phyloP scores from a whole-genome alignment of 1,140 invertebrate genomes.

The Campoletis sonorensis region DNA sequence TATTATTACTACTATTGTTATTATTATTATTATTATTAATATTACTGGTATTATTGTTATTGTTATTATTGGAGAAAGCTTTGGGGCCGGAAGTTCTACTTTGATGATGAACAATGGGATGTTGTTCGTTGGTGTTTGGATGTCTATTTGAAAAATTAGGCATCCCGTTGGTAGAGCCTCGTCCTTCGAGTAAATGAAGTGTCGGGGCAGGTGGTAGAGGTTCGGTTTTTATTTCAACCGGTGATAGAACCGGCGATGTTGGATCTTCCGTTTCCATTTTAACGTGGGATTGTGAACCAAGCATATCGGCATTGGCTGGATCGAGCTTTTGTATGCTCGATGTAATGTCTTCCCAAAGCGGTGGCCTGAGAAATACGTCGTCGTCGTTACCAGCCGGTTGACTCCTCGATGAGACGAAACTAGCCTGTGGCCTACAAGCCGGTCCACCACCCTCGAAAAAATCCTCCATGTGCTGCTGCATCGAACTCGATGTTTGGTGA shows the following conservation, averaged over 20 bases:
- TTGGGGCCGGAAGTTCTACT: conserved; percentile 62
- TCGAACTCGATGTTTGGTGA: conserved; percentile 73
- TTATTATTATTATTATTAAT: conserved; percentile 48
- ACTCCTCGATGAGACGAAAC: conserved; percentile 77
- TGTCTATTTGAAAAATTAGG: conserved; percentile 65
- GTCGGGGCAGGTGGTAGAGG: conserved; percentile 75
- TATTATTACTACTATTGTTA: conserved; percentile 53
- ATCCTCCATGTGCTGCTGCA: conserved; percentile 52
- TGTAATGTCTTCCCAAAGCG: conserved; percentile 92
- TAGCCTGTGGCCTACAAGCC: conserved; percentile 72
- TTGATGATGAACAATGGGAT: conserved; percentile 70
- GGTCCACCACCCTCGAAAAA: conserved; percentile 58
- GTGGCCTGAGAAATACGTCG: conserved; percentile 88
- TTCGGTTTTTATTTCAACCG: conserved; percentile 85
- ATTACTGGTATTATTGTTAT: conserved; percentile 52
- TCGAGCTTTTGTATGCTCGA: conserved; percentile 92
- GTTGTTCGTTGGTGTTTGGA: conserved; percentile 56
- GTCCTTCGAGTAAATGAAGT: conserved; percentile 74
- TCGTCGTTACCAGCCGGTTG: conserved; percentile 79
- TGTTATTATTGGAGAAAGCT: conserved; percentile 59
- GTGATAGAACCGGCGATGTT: conserved; percentile 81
- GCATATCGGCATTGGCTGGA: conserved; percentile 92
- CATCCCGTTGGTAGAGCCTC: conserved; percentile 50
- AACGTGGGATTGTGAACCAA: conserved; percentile 81
- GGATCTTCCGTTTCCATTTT: conserved; percentile 86